These are phyloP conservation scores for Rhagonycha lutea DNA, from an alignment of 2,888 invertebrate genomes.

Conservation along the genomic window DNA sequence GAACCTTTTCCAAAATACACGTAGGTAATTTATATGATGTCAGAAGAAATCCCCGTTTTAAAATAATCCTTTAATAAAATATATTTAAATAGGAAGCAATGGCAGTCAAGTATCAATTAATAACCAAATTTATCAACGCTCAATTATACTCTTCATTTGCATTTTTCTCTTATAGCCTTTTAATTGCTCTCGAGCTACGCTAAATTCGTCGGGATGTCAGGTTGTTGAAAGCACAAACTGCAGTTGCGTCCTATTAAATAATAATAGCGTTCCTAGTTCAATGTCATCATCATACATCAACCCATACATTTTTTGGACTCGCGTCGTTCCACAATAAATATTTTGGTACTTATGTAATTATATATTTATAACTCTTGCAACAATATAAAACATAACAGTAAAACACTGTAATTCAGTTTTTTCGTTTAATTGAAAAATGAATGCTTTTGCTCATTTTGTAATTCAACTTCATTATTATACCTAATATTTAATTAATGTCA, in stretches of 20 bases:
- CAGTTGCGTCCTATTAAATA: conserved; percentile 25
- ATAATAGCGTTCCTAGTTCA: neutral
- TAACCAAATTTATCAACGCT: neutral
- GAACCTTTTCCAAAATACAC: neutral
- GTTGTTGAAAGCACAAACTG: conserved; percentile 22
- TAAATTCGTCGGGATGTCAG: conserved; percentile 15
- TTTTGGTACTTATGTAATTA: neutral
- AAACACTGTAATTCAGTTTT: neutral
- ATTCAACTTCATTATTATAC: conserved; percentile 10
- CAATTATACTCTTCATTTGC: neutral
- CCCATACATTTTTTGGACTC: neutral
- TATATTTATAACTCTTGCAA: neutral
- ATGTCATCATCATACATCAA: neutral
- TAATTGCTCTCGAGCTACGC: conserved; percentile 23
- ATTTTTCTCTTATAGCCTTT: conserved; percentile 15
- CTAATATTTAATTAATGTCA: conserved; percentile 29
- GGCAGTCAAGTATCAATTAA: neutral
- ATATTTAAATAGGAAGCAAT: neutral
- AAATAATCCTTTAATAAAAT: neutral
- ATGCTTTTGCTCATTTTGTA: neutral
- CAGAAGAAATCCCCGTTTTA: neutral
- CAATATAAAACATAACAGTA: neutral
- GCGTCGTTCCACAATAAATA: neutral
- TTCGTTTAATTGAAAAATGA: neutral
- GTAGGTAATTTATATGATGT: neutral